Base-by-base conservation (phyloP, 2,797 vertebrate genomes). In the Thalassophryne amazonica region DNA sequence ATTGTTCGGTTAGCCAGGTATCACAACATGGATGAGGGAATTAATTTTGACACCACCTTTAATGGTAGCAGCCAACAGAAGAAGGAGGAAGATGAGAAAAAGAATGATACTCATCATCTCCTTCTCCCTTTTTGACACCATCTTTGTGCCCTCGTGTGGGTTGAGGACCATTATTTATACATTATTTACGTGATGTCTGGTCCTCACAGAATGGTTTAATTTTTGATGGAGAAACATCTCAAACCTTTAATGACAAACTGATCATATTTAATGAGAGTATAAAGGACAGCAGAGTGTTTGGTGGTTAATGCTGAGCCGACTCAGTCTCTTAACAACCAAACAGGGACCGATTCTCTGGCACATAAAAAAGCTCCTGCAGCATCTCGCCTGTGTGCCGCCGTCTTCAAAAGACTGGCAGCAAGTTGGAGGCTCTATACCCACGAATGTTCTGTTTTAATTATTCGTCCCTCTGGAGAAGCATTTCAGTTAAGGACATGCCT, bases 401-500 rank as follows among this genome's bases (percentile, higher is more conserved):
- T 43, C 50, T 37, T 54, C 20, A 38, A 49, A 58, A 46, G 30
- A 27, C 36, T 23, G 22, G 32, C 11, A 38, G 36, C 45, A 35
- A 30, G 24, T n/a, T 23, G 7, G 23, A 35, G 8, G 36, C 24
- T 49, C 42, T 27, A 17, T 27, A 17, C 30, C 31, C 35, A 35
- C 23, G 20, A 45, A 34, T 45, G 43, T 23, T 15, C 28, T 38
- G 29, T 55, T 29, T 28, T 29, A 47, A 28, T 13, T 52, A 54
- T 47, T 34, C 58, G 46, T 46, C 40, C 35, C 32, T 24, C 14
- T 24, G 49, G 47, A 54, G 22, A 31, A 17, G n/a, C 14, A 37
- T 59, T 52, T 42, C 41, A 48, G 48, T 33, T 59, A 21, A 69
- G 32, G 38, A 59, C 48, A 22, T 45, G 43, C 23, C 24, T 34